Percentiles rank a stretch among this genome's conserved stretches.
Evolutionary conservation across 2,888 invertebrate genomes (phyloP).

Genomic region (Monopis laevigella): DNA sequence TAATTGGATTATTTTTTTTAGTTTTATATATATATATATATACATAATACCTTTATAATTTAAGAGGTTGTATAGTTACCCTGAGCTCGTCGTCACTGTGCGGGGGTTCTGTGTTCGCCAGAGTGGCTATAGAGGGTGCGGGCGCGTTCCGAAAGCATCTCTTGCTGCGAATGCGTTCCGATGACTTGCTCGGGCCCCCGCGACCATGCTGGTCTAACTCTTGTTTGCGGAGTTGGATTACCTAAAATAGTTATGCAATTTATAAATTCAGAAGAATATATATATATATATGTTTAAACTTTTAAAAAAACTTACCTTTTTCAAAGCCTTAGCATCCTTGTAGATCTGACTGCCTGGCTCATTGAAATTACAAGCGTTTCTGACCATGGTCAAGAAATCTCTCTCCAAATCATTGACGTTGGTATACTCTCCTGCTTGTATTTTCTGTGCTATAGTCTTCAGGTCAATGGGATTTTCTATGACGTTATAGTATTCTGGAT

Average conservation of each 20-base stretch:
- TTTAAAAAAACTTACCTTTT: slow-evolving; percentile 70
- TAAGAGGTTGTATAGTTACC: slow-evolving; percentile 37
- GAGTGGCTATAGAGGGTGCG: slow-evolving; percentile 42
- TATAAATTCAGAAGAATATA: too few species aligned
- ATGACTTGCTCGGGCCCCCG: slow-evolving; percentile 69
- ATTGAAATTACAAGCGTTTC: slow-evolving; percentile 95
- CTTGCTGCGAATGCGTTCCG: slow-evolving; percentile 75
- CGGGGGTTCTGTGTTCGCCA: slow-evolving; percentile 70
- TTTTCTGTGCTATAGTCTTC: slow-evolving; percentile 90
- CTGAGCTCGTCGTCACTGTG: slow-evolving; percentile 66
- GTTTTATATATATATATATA: too few species aligned
- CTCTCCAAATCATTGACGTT: slow-evolving; percentile 85
- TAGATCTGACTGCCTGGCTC: slow-evolving; percentile 97
- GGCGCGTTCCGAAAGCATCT: slow-evolving; percentile 50
- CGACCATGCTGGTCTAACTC: slow-evolving; percentile 78
- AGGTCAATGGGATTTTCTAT: slow-evolving; percentile 96
- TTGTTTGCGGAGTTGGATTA: slow-evolving; percentile 73
- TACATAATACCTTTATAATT: too few species aligned
- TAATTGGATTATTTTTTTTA: too few species aligned
- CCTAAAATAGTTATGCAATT: too few species aligned
- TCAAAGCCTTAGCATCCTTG: slow-evolving; percentile 90
- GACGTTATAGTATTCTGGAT: slow-evolving; percentile 95
- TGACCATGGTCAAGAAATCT: slow-evolving; percentile 89
- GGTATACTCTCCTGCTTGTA: slow-evolving; percentile 84
- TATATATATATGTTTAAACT: too few species aligned